A percentile compares a stretch with the other conserved stretches of the same genome.
phyloP scores from a whole-genome alignment of 2,888 invertebrate species.

The Willowsia nigromaculata region DNA sequence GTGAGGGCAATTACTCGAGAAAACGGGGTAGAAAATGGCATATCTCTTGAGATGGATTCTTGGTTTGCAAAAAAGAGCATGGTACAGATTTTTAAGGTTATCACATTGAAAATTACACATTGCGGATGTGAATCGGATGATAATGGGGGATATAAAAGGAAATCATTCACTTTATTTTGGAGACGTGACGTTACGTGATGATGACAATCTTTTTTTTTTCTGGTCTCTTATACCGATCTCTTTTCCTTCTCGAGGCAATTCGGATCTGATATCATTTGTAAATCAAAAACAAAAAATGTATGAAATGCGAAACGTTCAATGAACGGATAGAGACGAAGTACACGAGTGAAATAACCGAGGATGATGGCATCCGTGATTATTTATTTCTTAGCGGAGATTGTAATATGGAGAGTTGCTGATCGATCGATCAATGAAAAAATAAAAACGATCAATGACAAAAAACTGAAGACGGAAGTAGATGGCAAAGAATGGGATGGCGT shows the following conservation, averaged over 20 bases:
- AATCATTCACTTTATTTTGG: background rate
- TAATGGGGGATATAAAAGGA: background rate
- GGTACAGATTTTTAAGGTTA: too few relatives aligned
- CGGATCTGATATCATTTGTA: background rate
- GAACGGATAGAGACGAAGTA: background rate
- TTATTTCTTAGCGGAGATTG: background rate
- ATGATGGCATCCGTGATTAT: too few relatives aligned
- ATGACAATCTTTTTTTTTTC: constrained; percentile 27
- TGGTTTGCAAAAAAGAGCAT: background rate
- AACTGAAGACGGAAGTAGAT: background rate
- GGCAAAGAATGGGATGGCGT: background rate
- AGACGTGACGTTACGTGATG: constrained; percentile 28
- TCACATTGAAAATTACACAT: background rate
- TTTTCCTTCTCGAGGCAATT: constrained; percentile 1
- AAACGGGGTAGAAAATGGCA: background rate
- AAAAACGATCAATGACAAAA: too few relatives aligned
- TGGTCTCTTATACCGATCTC: background rate
- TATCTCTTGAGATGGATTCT: background rate
- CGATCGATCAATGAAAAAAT: background rate
- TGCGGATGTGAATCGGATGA: constrained; percentile 12
- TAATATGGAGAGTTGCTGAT: background rate
- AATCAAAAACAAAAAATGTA: constrained; percentile 15
- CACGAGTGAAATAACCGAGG: background rate
- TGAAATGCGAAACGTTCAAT: background rate
- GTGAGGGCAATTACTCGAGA: constrained; percentile 13